Conservation (phyloP, 30 jellyfish, hydroid and myxozoan species). For the Catostylus mosaicus region DNA sequence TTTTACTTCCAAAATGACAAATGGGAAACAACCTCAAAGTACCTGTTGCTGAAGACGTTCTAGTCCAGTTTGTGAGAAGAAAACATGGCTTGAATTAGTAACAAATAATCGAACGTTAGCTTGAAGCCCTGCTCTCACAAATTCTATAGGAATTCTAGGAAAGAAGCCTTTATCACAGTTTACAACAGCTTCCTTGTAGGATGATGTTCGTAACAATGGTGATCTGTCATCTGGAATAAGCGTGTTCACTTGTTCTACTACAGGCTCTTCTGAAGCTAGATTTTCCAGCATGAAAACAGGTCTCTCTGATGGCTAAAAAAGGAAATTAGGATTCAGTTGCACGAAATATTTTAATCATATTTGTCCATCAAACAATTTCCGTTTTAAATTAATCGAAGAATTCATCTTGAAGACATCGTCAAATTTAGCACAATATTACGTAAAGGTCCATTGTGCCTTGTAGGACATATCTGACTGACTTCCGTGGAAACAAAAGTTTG, state of each 20-base stretch:
- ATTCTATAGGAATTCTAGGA: slow-evolving; percentile 78
- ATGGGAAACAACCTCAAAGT: too few species aligned
- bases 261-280: slow-evolving; percentile 29
- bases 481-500: too few species aligned
- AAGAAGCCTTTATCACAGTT: slow-evolving; percentile 83
- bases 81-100: slow-evolving; percentile 78
- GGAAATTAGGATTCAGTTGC: too few species aligned
- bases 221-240: slow-evolving; percentile 66
- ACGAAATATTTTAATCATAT: too few species aligned
- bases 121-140: slow-evolving; percentile 96
- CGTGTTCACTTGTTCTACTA: neutral
- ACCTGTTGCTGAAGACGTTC: slow-evolving; percentile 90
- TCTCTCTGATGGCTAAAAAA: slow-evolving; percentile 61
- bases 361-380: too few species aligned
- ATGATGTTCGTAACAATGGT: slow-evolving; percentile 88
- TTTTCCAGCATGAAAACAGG: slow-evolving; percentile 93
- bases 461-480: too few species aligned
- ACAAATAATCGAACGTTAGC: slow-evolving; percentile 83
- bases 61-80: slow-evolving; percentile 69
- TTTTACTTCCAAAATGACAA: too few species aligned
- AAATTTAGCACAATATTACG: too few species aligned
- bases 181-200: slow-evolving; percentile 97
- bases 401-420: too few species aligned
- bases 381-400: too few species aligned
- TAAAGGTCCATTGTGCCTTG: too few species aligned